Conservation (phyloP, 2,888 invertebrate genomes). For the Apotomis betuletana region DNA sequence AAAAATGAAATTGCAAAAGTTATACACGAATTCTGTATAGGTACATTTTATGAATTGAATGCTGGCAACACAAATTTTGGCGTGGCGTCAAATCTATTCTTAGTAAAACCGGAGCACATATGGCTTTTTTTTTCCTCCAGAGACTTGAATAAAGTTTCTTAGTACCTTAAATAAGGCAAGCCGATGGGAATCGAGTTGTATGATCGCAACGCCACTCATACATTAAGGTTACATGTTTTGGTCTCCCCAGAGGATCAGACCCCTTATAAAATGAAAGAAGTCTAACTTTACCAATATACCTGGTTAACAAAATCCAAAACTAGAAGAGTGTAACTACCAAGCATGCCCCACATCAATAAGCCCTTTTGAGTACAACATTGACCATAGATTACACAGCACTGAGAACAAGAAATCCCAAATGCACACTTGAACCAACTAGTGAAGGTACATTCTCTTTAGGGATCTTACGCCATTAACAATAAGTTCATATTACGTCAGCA, state of each 20-base stretch:
- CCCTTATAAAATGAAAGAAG: background rate
- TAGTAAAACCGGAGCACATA: no score
- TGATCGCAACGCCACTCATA: no score
- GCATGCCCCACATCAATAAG: background rate
- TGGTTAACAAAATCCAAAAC: background rate
- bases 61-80: no score
- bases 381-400: slow-evolving; percentile 7
- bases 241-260: background rate
- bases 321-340: background rate
- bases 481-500: background rate
- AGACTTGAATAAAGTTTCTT: no score
- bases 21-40: no score
- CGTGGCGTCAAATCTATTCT: no score
- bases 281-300: background rate
- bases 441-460: background rate
- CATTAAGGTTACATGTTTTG: no score
- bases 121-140: no score
- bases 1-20: no score
- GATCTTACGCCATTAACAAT: background rate
- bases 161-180: no score
- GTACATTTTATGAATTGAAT: no score
- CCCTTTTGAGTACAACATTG: background rate
- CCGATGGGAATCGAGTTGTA: no score
- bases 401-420: slow-evolving; percentile 7
- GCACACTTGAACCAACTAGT: slow-evolving; percentile 1